These are phyloP conservation scores for Hydractinia echinata DNA, from an alignment of 30 jellyfish, hydroid and myxozoan species.

Conservation along the genomic window DNA sequence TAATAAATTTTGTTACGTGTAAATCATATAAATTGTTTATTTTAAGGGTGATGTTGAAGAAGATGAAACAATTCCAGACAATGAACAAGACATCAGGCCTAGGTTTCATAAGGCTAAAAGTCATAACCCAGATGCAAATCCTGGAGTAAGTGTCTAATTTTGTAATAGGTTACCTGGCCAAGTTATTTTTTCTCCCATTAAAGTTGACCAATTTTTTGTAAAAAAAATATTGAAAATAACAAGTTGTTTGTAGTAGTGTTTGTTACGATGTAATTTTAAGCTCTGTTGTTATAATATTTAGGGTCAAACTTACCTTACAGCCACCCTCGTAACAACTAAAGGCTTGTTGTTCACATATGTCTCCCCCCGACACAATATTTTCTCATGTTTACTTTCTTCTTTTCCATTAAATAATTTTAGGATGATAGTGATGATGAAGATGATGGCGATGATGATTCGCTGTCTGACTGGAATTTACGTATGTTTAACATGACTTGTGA, in stretches of 20 bases:
- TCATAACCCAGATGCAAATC: slow-evolving; percentile 68
- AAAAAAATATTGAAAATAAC: too few species aligned
- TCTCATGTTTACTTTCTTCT: background rate
- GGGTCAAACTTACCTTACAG: too few species aligned
- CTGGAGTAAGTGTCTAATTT: slow-evolving; percentile 5
- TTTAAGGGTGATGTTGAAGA: slow-evolving; percentile 94
- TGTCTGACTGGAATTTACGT: slow-evolving; percentile 96
- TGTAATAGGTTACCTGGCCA: background rate
- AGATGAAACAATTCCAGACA: slow-evolving; percentile 95
- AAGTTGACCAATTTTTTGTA: too few species aligned
- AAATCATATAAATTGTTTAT: background rate
- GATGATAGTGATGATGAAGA: slow-evolving; percentile 93
- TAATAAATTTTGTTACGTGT: background rate
- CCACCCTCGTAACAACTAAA: too few species aligned
- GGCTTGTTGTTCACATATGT: too few species aligned
- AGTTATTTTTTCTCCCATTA: too few species aligned
- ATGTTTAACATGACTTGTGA: slow-evolving; percentile 12
- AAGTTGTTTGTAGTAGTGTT: too few species aligned
- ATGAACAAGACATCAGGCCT: slow-evolving; percentile 96
- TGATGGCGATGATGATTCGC: slow-evolving; percentile 82
- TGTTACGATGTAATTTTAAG: too few species aligned
- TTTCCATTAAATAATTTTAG: background rate
- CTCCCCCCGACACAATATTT: too few species aligned
- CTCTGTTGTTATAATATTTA: too few species aligned
- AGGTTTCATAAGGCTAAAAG: slow-evolving; percentile 84